Conservation (phyloP, 2,888 invertebrate genomes). For the Melanargia galathea region DNA sequence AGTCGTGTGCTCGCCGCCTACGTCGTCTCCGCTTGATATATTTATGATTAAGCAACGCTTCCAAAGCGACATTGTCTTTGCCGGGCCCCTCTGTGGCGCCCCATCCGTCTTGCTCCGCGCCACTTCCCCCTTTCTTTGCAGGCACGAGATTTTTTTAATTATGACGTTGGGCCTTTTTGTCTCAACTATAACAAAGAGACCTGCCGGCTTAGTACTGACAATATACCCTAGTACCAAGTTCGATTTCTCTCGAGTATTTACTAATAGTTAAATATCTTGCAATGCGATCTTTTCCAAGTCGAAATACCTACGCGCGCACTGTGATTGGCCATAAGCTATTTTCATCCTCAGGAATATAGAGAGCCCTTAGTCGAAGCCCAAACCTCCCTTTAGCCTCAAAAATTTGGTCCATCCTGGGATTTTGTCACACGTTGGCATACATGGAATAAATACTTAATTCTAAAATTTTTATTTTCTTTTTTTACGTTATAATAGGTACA, state of each 20-base stretch:
- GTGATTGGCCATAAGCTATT: no score
- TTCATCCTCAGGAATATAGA: no score
- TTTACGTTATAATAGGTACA: no score
- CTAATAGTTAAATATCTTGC: no score
- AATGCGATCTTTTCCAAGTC: no score
- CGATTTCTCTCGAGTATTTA: conserved; percentile 39
- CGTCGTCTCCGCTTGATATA: conserved; percentile 73
- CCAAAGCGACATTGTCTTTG: conserved; percentile 80
- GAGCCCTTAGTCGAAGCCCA: no score
- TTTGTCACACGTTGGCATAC: no score
- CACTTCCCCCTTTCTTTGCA: conserved; percentile 79
- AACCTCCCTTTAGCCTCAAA: no score
- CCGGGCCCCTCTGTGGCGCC: conserved; percentile 71
- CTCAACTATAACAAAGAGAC: conserved; percentile 54
- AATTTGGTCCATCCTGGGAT: no score
- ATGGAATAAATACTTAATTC: no score
- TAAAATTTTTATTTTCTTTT: no score
- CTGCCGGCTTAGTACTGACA: conserved; percentile 37
- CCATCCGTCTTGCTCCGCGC: conserved; percentile 78
- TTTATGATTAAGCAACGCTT: conserved; percentile 78
- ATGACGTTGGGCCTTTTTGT: conserved; percentile 81
- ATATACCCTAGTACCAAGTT: conserved; percentile 39
- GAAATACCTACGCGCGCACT: no score
- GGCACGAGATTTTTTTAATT: conserved; percentile 82
- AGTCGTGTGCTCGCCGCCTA: conserved; percentile 51